Percentiles rank a stretch among this genome's conserved stretches.
Conservation (phyloP, 64 coral and sea anemone genomes). For the Montipora cactus region DNA sequence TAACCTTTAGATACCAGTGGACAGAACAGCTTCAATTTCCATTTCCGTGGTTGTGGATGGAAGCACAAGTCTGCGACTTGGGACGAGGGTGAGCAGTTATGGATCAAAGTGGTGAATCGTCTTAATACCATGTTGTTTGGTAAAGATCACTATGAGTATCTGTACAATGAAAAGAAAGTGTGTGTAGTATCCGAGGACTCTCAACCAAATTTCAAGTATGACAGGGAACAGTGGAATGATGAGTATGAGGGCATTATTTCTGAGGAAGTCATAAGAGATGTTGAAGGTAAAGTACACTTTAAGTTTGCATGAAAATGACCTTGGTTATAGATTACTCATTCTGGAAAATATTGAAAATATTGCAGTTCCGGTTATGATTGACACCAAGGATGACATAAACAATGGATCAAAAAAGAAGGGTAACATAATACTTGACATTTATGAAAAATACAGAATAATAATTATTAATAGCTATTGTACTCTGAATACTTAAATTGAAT, state of each 20-base stretch:
- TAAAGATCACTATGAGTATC: conserved; percentile 47
- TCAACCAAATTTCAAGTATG: conserved; percentile 25
- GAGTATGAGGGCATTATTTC: background rate
- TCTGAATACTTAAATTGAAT: no score
- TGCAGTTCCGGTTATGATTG: background rate
- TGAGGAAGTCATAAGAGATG: background rate
- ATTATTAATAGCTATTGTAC: no score
- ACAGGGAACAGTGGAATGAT: conserved; percentile 51
- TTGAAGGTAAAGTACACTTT: background rate
- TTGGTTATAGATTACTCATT: background rate
- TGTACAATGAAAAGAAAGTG: conserved; percentile 25
- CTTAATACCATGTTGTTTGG: conserved; percentile 62
- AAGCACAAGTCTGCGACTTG: conserved; percentile 20
- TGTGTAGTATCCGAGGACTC: conserved; percentile 20
- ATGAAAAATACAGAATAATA: background rate
- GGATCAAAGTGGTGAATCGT: conserved; percentile 58
- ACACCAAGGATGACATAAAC: no score
- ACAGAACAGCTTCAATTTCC: background rate
- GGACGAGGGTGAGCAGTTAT: conserved; percentile 19
- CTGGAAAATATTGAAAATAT: background rate
- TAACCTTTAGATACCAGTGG: background rate
- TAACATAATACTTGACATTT: no score
- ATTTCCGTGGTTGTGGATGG: conserved; percentile 68
- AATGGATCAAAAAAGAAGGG: no score
- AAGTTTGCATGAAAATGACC: no score